Percentiles rank a stretch among this genome's conserved stretches.
These are phyloP conservation scores for Toxonevra muliebris DNA, from an alignment of 2,888 invertebrate species.

Conservation along the genomic window DNA sequence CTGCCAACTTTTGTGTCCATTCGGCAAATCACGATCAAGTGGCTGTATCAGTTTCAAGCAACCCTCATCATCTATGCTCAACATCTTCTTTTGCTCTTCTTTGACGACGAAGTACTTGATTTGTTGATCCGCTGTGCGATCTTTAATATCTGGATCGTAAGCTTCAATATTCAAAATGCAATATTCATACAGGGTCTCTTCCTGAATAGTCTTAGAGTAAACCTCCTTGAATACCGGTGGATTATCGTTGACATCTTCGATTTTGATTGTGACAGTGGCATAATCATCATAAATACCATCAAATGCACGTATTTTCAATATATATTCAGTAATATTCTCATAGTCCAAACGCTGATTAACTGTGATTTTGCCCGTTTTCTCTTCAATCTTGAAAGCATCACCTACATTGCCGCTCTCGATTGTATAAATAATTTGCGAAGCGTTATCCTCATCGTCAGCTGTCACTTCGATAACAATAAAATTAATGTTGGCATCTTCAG, in stretches of 20 bases:
- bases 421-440: conserved; percentile 85
- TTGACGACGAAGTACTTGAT: conserved; percentile 81
- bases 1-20: conserved; percentile 84
- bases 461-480: conserved; percentile 86
- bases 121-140: conserved; percentile 77
- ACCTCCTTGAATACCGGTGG: conserved; percentile 83
- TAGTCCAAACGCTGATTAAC: conserved; percentile 83
- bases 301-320: conserved; percentile 82
- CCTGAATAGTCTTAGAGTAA: conserved; percentile 78
- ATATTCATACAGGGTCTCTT: conserved; percentile 75
- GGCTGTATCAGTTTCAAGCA: conserved; percentile 73
- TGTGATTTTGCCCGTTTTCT: conserved; percentile 84
- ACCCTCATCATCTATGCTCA: conserved; percentile 78
- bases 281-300: conserved; percentile 86
- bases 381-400: conserved; percentile 86
- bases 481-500: conserved; percentile 86
- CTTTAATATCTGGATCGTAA: conserved; percentile 86
- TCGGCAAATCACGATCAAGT: conserved; percentile 88
- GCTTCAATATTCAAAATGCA: conserved; percentile 78
- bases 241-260: conserved; percentile 93
- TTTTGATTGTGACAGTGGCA: conserved; percentile 83
- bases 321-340: conserved; percentile 85
- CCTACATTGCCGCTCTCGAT: conserved; percentile 87
- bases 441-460: conserved; percentile 89
- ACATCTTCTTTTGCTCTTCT: conserved; percentile 74